Conservation (phyloP, 2,797 vertebrate genomes). For the Eulemur albifrons region DNA sequence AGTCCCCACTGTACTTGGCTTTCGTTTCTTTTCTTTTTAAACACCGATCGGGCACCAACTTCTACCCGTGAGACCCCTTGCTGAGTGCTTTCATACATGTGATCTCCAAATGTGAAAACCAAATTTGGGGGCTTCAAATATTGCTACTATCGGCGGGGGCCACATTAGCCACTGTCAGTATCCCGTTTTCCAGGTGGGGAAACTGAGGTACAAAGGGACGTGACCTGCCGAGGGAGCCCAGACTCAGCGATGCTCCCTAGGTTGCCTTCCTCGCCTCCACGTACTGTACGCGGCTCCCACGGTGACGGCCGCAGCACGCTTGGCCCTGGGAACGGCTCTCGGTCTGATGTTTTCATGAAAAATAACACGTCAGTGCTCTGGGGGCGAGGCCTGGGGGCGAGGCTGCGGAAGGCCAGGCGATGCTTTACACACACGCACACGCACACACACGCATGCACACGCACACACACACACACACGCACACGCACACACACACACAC, state of each 20-base stretch:
- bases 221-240: neutral
- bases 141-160: neutral
- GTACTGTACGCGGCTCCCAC: neutral
- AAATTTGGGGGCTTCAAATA: neutral
- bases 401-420: neutral
- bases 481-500: too few species aligned
- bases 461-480: too few species aligned
- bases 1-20: rapidly evolving
- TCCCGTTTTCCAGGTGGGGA: neutral
- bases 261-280: neutral
- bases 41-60: neutral
- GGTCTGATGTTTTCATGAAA: neutral
- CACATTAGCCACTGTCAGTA: neutral
- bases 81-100: too few species aligned
- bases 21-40: neutral
- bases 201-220: neutral
- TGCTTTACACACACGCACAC: neutral
- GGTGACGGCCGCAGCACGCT: neutral
- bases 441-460: too few species aligned
- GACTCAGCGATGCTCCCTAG: neutral
- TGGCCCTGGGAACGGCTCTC: neutral
- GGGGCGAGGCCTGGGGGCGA: neutral
- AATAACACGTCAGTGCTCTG: neutral
- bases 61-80: neutral
- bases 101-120: neutral